Percentiles rank a stretch among this genome's conserved stretches.
Evolutionary conservation across 92 coral and sea anemone genomes (phyloP).

Genomic region (Phenganax subtilis): DNA sequence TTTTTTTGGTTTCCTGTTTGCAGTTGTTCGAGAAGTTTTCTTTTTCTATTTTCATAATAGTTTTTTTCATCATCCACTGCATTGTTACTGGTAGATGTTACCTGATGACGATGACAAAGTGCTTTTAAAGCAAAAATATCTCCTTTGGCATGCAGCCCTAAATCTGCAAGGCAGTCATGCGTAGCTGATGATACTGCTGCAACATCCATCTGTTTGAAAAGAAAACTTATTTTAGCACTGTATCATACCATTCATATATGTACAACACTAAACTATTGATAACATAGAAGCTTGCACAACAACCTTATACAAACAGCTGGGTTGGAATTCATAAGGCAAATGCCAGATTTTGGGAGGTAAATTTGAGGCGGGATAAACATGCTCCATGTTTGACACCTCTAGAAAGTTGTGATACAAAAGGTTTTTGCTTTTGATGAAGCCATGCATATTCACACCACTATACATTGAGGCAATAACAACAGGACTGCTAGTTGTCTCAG

Average conservation of each 20-base stretch:
- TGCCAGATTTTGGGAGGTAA: too few species aligned
- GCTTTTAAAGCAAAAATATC: conserved; percentile 51
- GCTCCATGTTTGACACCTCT: too few species aligned
- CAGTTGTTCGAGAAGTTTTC: conserved; percentile 46
- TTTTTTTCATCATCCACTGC: conserved; percentile 2
- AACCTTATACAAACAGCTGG: too few species aligned
- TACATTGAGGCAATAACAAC: too few species aligned
- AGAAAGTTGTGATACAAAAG: too few species aligned
- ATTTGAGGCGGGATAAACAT: too few species aligned
- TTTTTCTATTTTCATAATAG: conserved; percentile 52
- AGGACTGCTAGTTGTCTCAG: too few species aligned
- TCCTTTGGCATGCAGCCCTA: conserved; percentile 50
- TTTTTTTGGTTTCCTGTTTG: conserved; percentile 44
- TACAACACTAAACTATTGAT: background rate
- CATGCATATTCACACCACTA: too few species aligned
- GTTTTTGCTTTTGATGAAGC: too few species aligned
- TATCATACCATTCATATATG: background rate
- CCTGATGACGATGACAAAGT: conserved; percentile 36
- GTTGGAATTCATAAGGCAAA: too few species aligned
- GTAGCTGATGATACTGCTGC: conserved; percentile 48
- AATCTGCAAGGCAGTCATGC: conserved; percentile 40
- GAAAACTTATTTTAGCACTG: background rate
- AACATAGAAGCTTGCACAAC: background rate
- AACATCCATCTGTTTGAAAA: conserved; percentile 45
- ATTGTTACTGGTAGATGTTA: conserved; percentile 1